Evolutionary conservation across 2,888 invertebrate species (phyloP), one percentile per base, ranked within the genome.

Genomic region (Prosapia bicincta): DNA sequence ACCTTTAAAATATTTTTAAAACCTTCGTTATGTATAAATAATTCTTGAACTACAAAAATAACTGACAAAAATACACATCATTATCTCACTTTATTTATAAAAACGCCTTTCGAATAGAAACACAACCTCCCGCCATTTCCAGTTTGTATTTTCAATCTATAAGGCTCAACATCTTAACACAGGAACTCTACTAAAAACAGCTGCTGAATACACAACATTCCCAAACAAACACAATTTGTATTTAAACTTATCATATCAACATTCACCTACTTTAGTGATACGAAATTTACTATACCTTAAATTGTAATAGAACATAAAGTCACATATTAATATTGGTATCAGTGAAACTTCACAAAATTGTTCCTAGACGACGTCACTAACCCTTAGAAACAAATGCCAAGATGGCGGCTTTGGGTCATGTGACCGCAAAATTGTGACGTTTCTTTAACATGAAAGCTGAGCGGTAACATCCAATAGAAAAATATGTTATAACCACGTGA

Each of bases 361-460:
- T 79, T 79, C 81, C 81, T 78, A 80, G 80, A 79, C 81, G 84
- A 85, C 86, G 85, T 85, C 85, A 84, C 85, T 85, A 85, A 85
- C 86, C 86, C 86, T 85, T 84, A 83, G 81, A 85, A 85, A 86
- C 85, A 84, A 82, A 86, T 86, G 86, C 86, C 86, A 88, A 88
- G 87, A 88, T 88, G 88, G 88, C 88, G 88, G 86, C 87, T 85
- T 85, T 84, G 83, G 84, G 86, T 88, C 88, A 88, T 88, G 88
- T 88, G 88, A 88, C 83, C 85, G 83, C 84, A 83, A 85, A 86
- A 76, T 74, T 69, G 74, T 76, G 76, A 76, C 76, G 76, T 74
- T 74, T 66, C 69, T 76, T 66, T 74, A 74, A 76, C 74, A 74
- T 74, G 76, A 76, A 76, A 76, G 74, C 71, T 54, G 66, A 66